A percentile compares a stretch with the other conserved stretches of the same genome.
Evolutionary conservation across 2,888 invertebrate species (phyloP).

Genomic region (Gnatocerus cornutus): DNA sequence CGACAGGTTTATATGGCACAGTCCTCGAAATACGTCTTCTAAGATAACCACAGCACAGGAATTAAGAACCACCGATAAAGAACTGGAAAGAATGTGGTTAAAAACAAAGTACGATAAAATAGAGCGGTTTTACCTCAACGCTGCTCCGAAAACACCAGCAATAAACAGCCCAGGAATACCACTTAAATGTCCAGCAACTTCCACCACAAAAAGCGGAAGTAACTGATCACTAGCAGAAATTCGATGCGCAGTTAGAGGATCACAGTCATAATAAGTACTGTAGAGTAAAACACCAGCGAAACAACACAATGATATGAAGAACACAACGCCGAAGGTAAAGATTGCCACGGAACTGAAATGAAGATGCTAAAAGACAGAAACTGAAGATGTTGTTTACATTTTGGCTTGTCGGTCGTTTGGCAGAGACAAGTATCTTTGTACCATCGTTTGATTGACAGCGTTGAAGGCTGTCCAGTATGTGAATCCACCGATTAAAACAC

Average conservation of each 20-base stretch:
- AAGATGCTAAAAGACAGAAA: conserved; percentile 26
- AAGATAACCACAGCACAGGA: conserved; percentile 89
- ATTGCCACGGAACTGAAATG: conserved; percentile 73
- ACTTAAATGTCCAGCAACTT: conserved; percentile 80
- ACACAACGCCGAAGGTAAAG: conserved; percentile 80
- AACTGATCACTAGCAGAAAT: conserved; percentile 82
- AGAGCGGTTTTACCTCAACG: conserved; percentile 77
- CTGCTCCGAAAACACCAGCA: conserved; percentile 92
- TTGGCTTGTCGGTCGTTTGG: conserved; percentile 80
- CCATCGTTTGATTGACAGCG: conserved; percentile 92
- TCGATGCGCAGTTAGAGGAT: conserved; percentile 76
- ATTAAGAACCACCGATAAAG: conserved; percentile 90
- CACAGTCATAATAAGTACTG: conserved; percentile 80
- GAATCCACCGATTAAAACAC: conserved; percentile 85
- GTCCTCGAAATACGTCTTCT: conserved; percentile 87
- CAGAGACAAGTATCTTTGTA: conserved; percentile 87
- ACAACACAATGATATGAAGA: conserved; percentile 82
- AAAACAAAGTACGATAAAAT: background rate
- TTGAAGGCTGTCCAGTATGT: conserved; percentile 89
- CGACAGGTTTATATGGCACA: conserved; percentile 76
- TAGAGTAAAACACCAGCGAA: conserved; percentile 83
- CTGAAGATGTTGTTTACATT: conserved; percentile 67
- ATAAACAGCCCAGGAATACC: conserved; percentile 91
- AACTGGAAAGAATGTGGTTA: conserved; percentile 73
- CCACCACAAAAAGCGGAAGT: conserved; percentile 88